A percentile compares a stretch with the other conserved stretches of the same genome.
Evolutionary conservation across 2,888 invertebrate species (phyloP).

Genomic region (Drosophila prostipennis): DNA sequence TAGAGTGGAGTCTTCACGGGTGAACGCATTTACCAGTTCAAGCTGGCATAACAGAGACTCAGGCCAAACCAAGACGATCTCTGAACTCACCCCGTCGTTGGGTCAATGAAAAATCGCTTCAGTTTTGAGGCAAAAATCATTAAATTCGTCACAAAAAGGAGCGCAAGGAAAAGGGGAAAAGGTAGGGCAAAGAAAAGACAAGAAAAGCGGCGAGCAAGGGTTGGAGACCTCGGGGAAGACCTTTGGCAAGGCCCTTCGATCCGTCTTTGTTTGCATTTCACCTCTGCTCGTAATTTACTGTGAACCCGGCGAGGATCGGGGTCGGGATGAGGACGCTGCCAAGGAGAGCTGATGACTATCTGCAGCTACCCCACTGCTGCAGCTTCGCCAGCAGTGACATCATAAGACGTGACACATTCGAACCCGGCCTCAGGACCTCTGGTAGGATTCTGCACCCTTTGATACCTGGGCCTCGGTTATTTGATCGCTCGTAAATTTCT

Average conservation of each 20-base stretch:
- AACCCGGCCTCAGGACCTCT: constrained; percentile 58
- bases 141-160: constrained; percentile 65
- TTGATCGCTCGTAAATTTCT: constrained; percentile 80
- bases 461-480: constrained; percentile 73
- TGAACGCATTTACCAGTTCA: constrained; percentile 68
- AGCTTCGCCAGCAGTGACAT: constrained; percentile 75
- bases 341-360: constrained; percentile 30
- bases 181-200: constrained; percentile 28
- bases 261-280: constrained; percentile 78
- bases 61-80: constrained; percentile 58
- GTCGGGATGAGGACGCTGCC: constrained; percentile 46
- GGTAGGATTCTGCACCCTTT: constrained; percentile 80
- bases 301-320: constrained; percentile 70
- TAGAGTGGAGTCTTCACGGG: constrained; percentile 58
- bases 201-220: constrained; percentile 65
- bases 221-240: constrained; percentile 56
- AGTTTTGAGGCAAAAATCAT: constrained; percentile 78
- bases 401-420: constrained; percentile 81
- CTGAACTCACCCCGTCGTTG: constrained; percentile 64
- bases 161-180: constrained; percentile 29
- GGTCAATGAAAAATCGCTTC: constrained; percentile 76
- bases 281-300: constrained; percentile 82
- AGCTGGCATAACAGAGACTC: constrained; percentile 63
- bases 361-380: constrained; percentile 41
- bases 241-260: constrained; percentile 46